Conservation (phyloP, 2,888 invertebrate species). For the Pollenia angustigena region DNA sequence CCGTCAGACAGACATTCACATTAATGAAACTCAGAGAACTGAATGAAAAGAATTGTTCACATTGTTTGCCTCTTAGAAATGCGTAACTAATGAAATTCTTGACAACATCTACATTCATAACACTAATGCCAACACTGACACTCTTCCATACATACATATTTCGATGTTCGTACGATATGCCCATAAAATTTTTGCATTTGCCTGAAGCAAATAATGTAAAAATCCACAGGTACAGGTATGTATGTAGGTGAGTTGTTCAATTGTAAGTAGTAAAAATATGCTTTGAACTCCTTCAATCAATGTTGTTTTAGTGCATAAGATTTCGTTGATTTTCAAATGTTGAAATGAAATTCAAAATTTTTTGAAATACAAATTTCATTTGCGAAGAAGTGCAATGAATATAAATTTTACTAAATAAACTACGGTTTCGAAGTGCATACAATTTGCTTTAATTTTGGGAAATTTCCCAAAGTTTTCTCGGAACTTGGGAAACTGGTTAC, state of each 20-base stretch:
- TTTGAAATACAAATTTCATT: slow-evolving; percentile 1
- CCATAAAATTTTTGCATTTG: slow-evolving; percentile 1
- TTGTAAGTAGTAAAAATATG: not conserved
- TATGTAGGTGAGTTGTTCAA: not conserved
- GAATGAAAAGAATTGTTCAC: slow-evolving; percentile 56
- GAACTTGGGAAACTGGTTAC: no score
- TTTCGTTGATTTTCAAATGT: not conserved
- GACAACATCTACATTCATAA: not conserved
- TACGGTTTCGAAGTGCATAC: no score
- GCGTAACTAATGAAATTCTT: slow-evolving; percentile 64
- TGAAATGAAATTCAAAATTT: not conserved
- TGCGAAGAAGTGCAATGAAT: no score
- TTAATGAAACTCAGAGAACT: slow-evolving; percentile 7
- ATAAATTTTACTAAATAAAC: no score
- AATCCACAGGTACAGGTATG: not conserved
- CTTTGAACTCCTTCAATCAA: not conserved
- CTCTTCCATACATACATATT: not conserved
- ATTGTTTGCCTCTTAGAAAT: slow-evolving; percentile 60
- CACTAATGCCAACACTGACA: not conserved
- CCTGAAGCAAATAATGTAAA: not conserved
- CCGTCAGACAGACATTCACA: slow-evolving; percentile 13
- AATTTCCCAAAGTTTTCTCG: no score
- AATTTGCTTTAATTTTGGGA: no score
- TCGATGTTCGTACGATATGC: not conserved
- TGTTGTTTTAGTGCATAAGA: not conserved